phyloP scores from a whole-genome alignment of 2,888 invertebrate species.

The Troides helena region DNA sequence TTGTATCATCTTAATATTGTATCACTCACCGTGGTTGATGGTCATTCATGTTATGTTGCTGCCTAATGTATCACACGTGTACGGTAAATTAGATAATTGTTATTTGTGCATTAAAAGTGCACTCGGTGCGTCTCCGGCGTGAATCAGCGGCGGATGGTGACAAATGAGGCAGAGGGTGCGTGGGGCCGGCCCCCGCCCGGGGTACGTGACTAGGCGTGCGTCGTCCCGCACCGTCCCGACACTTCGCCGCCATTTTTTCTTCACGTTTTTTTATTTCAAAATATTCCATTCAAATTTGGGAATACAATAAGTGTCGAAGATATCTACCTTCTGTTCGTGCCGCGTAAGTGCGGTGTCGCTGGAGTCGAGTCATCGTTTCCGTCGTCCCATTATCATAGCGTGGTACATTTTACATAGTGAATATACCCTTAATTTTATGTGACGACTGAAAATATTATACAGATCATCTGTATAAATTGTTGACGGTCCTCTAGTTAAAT shows the following conservation, averaged over 20 bases:
- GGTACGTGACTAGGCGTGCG: slow-evolving; percentile 49
- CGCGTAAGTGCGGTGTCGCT: slow-evolving; percentile 9
- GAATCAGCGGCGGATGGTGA: slow-evolving; percentile 45
- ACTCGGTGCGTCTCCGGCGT: slow-evolving; percentile 30
- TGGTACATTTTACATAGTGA: no score
- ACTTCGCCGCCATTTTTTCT: not conserved
- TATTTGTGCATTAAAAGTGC: not conserved
- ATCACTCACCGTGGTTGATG: no score
- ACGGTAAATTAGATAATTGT: not conserved
- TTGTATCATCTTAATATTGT: no score
- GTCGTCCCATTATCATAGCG: no score
- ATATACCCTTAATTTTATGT: no score
- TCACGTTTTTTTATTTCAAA: slow-evolving; percentile 13
- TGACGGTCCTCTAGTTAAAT: not conserved
- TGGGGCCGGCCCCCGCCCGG: slow-evolving; percentile 33
- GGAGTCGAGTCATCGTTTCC: not conserved
- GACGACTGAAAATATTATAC: no score
- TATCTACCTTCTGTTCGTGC: not conserved
- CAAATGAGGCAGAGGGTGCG: slow-evolving; percentile 44
- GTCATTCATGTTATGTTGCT: no score
- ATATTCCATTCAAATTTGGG: slow-evolving; percentile 24
- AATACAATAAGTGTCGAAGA: slow-evolving; percentile 9
- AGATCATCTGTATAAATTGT: no score
- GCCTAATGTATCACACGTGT: no score
- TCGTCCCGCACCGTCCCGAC: slow-evolving; percentile 18